Base-by-base conservation (phyloP, 1,140 invertebrate species). In the Macrotrachela quadricornifera region DNA sequence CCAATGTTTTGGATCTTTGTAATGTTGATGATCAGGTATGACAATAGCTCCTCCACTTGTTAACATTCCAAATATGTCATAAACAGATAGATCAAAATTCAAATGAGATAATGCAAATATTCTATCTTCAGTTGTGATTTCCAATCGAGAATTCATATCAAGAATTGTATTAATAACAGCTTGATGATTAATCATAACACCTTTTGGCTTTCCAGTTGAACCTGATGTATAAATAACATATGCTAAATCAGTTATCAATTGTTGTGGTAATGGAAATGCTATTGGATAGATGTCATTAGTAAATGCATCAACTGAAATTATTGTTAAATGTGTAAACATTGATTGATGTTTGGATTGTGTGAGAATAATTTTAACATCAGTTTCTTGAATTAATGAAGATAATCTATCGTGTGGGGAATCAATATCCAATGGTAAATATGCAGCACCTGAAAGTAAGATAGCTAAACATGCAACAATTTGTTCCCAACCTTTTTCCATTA, bases 201-300 rank as follows among this genome's bases (percentile, higher is more conserved):
- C 81, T 76, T 77, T 82, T 77, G 83, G 84, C 58, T 76, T 76
- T 30, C 79, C 82, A n/a, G 83, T 84, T n/a, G 83, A 84, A 45
- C 83, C 84, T 69, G 80, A 85, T 3, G 84, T 87, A 64, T 87
- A 88, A 21, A 88, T 72, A 58, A 88, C 38, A 49, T 49, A 49
- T 1, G 38, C 38, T 15, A 49, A 39, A 10, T 49, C 37, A n/a
- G 36, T 36, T 15, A n/a, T n/a, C n/a, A n/a, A n/a, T n/a, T n/a
- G n/a, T n/a, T n/a, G n/a, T n/a, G n/a, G n/a, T n/a, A n/a, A n/a
- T n/a, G n/a, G n/a, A n/a, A n/a, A n/a, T n/a, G n/a, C n/a, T n/a
- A n/a, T n/a, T n/a, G n/a, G n/a, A n/a, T n/a, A n/a, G n/a, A n/a
- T n/a, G n/a, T n/a, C n/a, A n/a, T n/a, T n/a, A n/a, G n/a, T n/a